Base-by-base conservation (phyloP, 2,888 invertebrate genomes). In the Drosophila peninsularis region DNA sequence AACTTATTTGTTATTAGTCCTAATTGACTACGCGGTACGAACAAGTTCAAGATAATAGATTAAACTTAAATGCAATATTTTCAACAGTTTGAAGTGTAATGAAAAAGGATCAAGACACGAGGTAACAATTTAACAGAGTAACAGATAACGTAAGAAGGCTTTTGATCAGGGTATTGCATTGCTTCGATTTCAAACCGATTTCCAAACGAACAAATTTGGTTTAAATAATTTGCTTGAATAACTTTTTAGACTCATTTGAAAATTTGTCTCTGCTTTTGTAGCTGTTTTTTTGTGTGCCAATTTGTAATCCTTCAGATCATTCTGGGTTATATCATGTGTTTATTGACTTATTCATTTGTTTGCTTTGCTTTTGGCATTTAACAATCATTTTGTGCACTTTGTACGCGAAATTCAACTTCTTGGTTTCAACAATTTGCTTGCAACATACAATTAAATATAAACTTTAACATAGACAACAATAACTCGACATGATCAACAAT, bases 401-500 rank as follows among this genome's bases (percentile, higher is more conserved):
- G 24, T 39, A 62, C 58, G 58, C 60, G 49, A 58, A 36, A n/a
- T 19, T 42, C 11, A 55, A 52, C 37, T 57, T 54, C 3, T 36
- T 44, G 39, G 64, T 56, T 56, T 58, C 1, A 81, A 70, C 42
- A 63, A 47, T 45, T 62, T 50, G 39, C 69, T 53, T 53, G 36
- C 53, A 63, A 62, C 47, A 61, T n/a, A 50, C 65, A 52, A 36
- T 47, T 4, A 10, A n/a, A 27, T 13, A 24, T 24, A 56, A 78
- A 78, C 78, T 63, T 75, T 24, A 78, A 76, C 64, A 60, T 57
- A 44, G 62, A 68, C 63, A 80, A 78, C 55, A 69, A 68, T 49
- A 71, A 72, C 82, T 69, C 82, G 74, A 55, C 75, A 80, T 72
- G 65, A 75, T 72, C 41, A 76, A 76, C 75, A 75, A 78, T 50